Base-by-base conservation (phyloP, 2,797 vertebrate species). In the Poeciliopsis turneri region DNA sequence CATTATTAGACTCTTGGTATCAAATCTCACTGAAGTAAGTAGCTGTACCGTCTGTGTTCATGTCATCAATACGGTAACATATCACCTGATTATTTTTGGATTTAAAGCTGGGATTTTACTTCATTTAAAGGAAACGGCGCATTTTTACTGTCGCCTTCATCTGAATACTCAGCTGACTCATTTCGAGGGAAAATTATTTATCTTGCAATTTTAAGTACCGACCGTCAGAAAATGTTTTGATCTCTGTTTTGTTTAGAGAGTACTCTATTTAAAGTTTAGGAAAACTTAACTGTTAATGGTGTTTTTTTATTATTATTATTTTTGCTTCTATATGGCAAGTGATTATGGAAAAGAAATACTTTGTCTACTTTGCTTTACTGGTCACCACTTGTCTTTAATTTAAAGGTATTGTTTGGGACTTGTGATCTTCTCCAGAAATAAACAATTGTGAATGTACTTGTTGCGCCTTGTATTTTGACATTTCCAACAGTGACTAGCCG, bases 361-460 rank as follows among this genome's bases (percentile, higher is more conserved):
- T 87, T 61, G 74, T 92, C 84, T 83, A 75, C 78, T 89, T 91
- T 92, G 88, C 86, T 93, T 89, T 85, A 86, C 81, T 84, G 88
- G 82, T 92, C 88, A 82, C 79, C 88, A 82, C 79, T 59, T 82
- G 88, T 93, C 82, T 85, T 89, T 78, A 91, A 89, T 86, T 91
- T 76, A 66, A 82, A 85, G 75, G 75, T 41, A 73, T 83, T 82
- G 86, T 88, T 94, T 92, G 92, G 85, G 88, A 94, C 91, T 89
- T 90, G 85, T 90, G 85, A 82, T 91, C 87, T 80, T 83, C 82
- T 85, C 83, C 78, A 16, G 76, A 87, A 94, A 94, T 94, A 94
- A 94, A 95, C 81, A 82, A 1, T 83, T 87, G 86, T 94, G 91
- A 94, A 92, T 93, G 88, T 92, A 91, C 36, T 20, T 33, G 68